These are phyloP conservation scores for Cetonia aurata DNA, from an alignment of 2,888 invertebrate genomes.

Conservation along the genomic window DNA sequence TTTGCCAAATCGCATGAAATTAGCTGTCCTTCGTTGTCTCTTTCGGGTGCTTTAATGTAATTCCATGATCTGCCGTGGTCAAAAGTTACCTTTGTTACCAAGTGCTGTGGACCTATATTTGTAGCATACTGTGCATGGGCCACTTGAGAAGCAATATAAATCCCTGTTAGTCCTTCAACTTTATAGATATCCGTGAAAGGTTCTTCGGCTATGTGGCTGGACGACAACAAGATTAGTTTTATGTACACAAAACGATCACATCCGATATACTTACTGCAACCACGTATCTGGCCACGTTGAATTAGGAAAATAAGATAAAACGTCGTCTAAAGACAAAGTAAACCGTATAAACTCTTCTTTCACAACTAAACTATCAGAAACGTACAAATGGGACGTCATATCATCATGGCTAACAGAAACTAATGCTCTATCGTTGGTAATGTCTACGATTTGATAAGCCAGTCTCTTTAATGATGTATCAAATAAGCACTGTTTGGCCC, in stretches of 20 bases:
- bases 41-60: conserved; percentile 77
- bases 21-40: conserved; percentile 75
- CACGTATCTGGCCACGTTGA: conserved; percentile 85
- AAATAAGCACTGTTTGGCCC: conserved; percentile 81
- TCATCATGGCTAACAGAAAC: conserved; percentile 85
- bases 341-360: conserved; percentile 74
- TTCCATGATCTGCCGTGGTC: conserved; percentile 91
- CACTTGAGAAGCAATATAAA: conserved; percentile 90
- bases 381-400: conserved; percentile 81
- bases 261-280: conserved; percentile 76
- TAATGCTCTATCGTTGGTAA: conserved; percentile 83
- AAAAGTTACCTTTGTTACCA: conserved; percentile 85
- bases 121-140: conserved; percentile 69
- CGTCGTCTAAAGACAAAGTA: conserved; percentile 81
- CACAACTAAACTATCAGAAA: conserved; percentile 76
- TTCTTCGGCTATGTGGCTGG: conserved; percentile 82
- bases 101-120: conserved; percentile 79
- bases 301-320: conserved; percentile 88
- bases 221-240: conserved; percentile 52
- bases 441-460: conserved; percentile 87
- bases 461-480: conserved; percentile 75
- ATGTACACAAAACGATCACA: too few relatives aligned
- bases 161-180: conserved; percentile 87
- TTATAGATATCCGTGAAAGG: conserved; percentile 90
- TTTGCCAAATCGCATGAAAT: conserved; percentile 75